A percentile compares a stretch with the other conserved stretches of the same genome.
Evolutionary conservation across 1,140 invertebrate species (phyloP).

Genomic region (Eulimnadia texana): DNA sequence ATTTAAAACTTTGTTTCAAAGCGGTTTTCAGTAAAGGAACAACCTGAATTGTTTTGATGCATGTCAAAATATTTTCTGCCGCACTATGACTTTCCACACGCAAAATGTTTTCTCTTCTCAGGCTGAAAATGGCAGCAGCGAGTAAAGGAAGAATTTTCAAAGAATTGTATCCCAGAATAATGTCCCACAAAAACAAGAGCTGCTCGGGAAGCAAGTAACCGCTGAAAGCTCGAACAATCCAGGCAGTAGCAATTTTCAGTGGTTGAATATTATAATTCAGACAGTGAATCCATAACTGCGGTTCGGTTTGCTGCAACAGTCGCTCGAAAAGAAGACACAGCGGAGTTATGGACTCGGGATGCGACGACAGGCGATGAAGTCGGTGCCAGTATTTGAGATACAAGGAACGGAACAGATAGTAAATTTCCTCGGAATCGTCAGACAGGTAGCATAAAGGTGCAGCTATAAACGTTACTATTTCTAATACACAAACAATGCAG

Average conservation of each 20-base stretch:
- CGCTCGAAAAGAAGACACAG: constrained; percentile 74
- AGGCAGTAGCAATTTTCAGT: constrained; percentile 49
- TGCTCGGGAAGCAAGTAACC: constrained; percentile 85
- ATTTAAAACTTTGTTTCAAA: constrained; percentile 13
- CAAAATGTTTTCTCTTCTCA: constrained; percentile 80
- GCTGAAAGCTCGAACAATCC: constrained; percentile 88
- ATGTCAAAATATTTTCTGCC: constrained; percentile 57
- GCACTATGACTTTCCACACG: constrained; percentile 69
- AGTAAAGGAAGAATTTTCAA: constrained; percentile 74
- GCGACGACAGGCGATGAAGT: constrained; percentile 77
- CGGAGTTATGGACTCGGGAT: constrained; percentile 70
- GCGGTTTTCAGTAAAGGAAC: constrained; percentile 64
- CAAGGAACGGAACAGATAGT: constrained; percentile 79
- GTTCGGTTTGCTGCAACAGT: constrained; percentile 78
- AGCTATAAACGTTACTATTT: constrained; percentile 38
- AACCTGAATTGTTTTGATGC: constrained; percentile 75
- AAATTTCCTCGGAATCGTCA: constrained; percentile 69
- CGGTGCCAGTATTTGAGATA: constrained; percentile 83
- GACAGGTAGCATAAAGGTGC: constrained; percentile 89
- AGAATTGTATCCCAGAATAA: constrained; percentile 79
- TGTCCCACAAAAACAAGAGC: constrained; percentile 78
- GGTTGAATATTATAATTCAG: constrained; percentile 72
- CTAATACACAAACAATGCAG: background rate
- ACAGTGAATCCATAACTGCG: constrained; percentile 78
- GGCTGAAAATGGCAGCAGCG: constrained; percentile 77